Evolutionary conservation across 2,113 vertebrate genomes (phyloP).

Genomic region (Aspidoscelis tigris): DNA sequence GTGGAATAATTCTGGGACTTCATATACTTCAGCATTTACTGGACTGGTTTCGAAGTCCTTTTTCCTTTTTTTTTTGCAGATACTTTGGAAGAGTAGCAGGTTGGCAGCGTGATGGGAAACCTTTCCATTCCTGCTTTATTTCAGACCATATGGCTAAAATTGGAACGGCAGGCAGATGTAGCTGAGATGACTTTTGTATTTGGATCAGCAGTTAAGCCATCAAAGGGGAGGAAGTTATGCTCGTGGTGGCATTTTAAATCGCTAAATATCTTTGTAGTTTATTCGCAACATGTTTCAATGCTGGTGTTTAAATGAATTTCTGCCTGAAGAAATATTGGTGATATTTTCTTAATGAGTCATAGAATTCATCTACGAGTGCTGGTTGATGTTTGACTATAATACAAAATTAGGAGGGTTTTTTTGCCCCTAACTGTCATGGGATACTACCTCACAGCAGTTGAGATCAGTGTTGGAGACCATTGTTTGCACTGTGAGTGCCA

Average conservation of each 20-base stretch:
- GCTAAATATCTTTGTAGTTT: background rate
- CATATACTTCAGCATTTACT: slow-evolving; percentile 15
- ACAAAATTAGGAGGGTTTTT: no score
- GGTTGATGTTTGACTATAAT: background rate
- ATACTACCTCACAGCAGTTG: no score
- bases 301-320: background rate
- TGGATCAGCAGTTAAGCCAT: background rate
- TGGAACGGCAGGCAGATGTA: background rate
- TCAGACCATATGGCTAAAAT: background rate
- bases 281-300: background rate
- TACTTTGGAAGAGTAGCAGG: background rate
- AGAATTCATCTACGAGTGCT: background rate
- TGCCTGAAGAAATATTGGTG: background rate
- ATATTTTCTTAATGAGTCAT: background rate
- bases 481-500: no score
- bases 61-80: background rate
- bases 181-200: background rate
- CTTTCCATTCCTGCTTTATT: background rate
- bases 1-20: background rate
- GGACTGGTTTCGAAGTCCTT: slow-evolving; percentile 10
- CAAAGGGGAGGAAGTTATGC: background rate
- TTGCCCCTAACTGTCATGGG: no score
- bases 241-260: background rate
- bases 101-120: background rate
- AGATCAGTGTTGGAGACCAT: no score